phyloP scores from a whole-genome alignment of 2,888 invertebrate genomes.

The Chironomus riparius region DNA sequence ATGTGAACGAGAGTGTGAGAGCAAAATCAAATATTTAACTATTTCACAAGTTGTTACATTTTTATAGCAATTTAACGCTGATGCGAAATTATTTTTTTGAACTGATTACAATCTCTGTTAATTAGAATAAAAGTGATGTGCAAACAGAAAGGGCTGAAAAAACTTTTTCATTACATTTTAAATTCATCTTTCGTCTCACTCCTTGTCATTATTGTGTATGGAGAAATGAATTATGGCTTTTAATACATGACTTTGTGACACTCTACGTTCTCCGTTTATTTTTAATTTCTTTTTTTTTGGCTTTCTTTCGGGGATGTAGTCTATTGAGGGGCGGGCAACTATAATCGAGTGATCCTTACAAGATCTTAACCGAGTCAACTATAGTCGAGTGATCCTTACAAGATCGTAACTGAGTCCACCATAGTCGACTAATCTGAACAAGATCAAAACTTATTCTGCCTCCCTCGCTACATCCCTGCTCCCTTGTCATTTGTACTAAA shows the following conservation, averaged over 20 bases:
- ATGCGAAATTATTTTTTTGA: constrained; percentile 22
- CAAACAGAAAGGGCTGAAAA: constrained; percentile 20
- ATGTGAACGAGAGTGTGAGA: not conserved
- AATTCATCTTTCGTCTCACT: not conserved
- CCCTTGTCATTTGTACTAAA: too few species aligned
- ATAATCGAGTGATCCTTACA: too few species aligned
- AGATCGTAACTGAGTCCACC: too few species aligned
- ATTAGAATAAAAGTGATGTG: constrained; percentile 19
- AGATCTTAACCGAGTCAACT: too few species aligned
- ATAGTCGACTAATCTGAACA: too few species aligned
- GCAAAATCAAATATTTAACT: constrained; percentile 26
- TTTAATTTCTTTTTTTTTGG: too few species aligned
- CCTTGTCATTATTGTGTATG: not conserved
- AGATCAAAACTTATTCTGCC: too few species aligned
- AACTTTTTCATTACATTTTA: not conserved
- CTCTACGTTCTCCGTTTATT: too few species aligned
- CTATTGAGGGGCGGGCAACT: too few species aligned
- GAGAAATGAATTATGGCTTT: constrained; percentile 6
- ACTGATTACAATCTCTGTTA: constrained; percentile 25
- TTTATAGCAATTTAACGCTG: constrained; percentile 24
- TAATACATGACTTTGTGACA: not conserved
- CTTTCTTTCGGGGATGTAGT: too few species aligned
- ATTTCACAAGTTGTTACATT: constrained; percentile 19
- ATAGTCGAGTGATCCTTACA: too few species aligned
- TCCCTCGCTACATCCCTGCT: too few species aligned